These are phyloP conservation scores for Oryzias sinensis DNA, from an alignment of 2,797 vertebrate genomes.

Conservation along the genomic window DNA sequence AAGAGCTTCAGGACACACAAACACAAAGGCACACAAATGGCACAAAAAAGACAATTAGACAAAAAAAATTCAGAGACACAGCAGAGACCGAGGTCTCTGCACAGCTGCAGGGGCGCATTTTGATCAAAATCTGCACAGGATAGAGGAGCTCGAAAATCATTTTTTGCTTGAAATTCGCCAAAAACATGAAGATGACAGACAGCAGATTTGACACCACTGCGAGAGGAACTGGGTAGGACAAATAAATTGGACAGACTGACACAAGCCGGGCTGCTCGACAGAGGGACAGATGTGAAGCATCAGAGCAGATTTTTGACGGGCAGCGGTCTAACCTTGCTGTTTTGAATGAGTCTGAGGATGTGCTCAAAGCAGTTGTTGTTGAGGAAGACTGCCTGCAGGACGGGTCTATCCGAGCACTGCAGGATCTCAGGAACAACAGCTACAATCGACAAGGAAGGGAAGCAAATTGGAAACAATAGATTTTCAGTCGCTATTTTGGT, in stretches of 20 bases:
- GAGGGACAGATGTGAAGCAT: conserved; percentile 14
- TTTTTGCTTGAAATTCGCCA: conserved; percentile 15
- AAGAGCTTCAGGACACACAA: conserved; percentile 85
- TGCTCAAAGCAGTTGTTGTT: conserved; percentile 99
- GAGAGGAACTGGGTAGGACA: conserved; percentile 20
- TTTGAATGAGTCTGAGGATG: conserved; percentile 93
- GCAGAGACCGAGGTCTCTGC: conserved; percentile 9
- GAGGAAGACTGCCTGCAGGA: conserved; percentile 92
- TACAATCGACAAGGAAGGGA: conserved; percentile 51
- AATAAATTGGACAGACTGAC: conserved; percentile 24
- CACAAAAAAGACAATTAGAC: conserved; percentile 54
- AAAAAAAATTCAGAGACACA: conserved; percentile 22
- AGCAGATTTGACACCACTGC: conserved; percentile 15
- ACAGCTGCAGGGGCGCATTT: conserved; percentile 4
- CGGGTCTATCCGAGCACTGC: conserved; percentile 89
- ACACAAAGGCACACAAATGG: conserved; percentile 35
- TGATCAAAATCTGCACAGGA: neutral
- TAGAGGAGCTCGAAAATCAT: neutral
- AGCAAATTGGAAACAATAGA: conserved; percentile 18
- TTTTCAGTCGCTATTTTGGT: conserved; percentile 8
- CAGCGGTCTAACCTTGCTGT: conserved; percentile 89
- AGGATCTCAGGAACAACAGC: conserved; percentile 93
- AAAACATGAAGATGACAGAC: conserved; percentile 9
- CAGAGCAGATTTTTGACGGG: conserved; percentile 13
- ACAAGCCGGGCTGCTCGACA: conserved; percentile 5